Base-by-base conservation (phyloP, 30 jellyfish, hydroid and myxozoan genomes). In the Clytia hemisphaerica region DNA sequence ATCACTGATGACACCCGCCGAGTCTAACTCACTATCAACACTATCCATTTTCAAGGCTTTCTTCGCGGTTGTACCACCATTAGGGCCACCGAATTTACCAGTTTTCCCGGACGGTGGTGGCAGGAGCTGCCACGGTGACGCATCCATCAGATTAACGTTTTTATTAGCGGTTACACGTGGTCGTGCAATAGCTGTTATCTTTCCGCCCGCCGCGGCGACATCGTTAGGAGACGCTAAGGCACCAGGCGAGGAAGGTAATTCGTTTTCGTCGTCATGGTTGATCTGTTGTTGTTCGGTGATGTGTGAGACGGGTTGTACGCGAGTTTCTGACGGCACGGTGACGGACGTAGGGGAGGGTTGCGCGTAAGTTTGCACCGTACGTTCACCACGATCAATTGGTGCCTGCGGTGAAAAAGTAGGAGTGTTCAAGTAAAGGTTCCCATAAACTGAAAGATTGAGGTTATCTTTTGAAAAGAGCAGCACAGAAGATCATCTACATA, bases 51-150 rank as follows among this genome's bases (percentile, higher is more conserved):
- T 67, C 63, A 61, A 81, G 12, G 82, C 75, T 40, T 69, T 81
- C 42, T 78, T 82, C 37, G 76, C 67, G 60, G 59, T 47, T 30
- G 37, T 73, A 27, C 92, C 60, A 24, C 46, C 46, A 33, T 89
- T 89, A 28, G 80, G 57, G n/a, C 24, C 10, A 6, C 24, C 24
- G n/a, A 10, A 10, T 21, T 50, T 50, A 12, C 30, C 25, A 6
- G n/a, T n/a, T n/a, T n/a, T n/a, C n/a, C n/a, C n/a, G 16, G 82
- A 34, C 3, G 98, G 98, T 0, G 98, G 98, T 10, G 98, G 98
- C 58, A 89, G 73, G 57, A 89, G 68, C 60, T 89, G 98, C 55
- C 94, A 93, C 2, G 98, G 98, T 9, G 77, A 74, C 1, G 94
- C 77, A 65, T 89, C 98, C 95, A 89, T 81, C 25, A 89, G 69